Conservation (phyloP, 2,888 invertebrate genomes). For the Caenorhabditis zanzibari region DNA sequence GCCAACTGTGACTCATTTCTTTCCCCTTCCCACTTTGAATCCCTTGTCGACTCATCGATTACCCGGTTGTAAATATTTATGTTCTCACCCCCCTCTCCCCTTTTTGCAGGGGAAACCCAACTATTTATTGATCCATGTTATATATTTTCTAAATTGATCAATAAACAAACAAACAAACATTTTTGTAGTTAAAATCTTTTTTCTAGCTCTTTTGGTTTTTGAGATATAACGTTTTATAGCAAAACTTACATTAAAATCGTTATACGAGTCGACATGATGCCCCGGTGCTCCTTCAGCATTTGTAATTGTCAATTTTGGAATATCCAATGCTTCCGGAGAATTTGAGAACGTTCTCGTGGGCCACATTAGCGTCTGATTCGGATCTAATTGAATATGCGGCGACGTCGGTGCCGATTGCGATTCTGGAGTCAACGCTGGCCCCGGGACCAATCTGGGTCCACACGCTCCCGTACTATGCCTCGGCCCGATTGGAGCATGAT, state of each 20-base stretch:
- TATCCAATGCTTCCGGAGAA: conserved; percentile 61
- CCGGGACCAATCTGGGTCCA: conserved; percentile 71
- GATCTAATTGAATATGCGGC: conserved; percentile 71
- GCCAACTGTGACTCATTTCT: no score
- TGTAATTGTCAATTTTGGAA: conserved; percentile 80
- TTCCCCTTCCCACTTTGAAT: no score
- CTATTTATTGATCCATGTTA: no score
- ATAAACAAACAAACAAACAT: no score
- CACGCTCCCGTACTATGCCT: conserved; percentile 74
- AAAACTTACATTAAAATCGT: conserved; percentile 60
- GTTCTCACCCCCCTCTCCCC: no score
- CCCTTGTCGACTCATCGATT: no score
- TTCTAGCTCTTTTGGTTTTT: neutral
- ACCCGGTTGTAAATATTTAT: no score
- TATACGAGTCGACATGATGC: conserved; percentile 72
- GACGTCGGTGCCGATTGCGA: conserved; percentile 80
- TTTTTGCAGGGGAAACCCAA: no score
- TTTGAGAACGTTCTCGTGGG: conserved; percentile 69
- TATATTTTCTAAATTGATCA: no score
- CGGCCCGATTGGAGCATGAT: conserved; percentile 60
- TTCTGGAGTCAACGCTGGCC: conserved; percentile 70
- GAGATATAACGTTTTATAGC: neutral
- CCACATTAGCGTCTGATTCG: conserved; percentile 73
- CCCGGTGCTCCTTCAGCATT: conserved; percentile 78
- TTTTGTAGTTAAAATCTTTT: neutral